A percentile compares a stretch with the other conserved stretches of the same genome.
These are phyloP conservation scores for Sycophila texana DNA, from an alignment of 2,888 invertebrate genomes.

Conservation along the genomic window DNA sequence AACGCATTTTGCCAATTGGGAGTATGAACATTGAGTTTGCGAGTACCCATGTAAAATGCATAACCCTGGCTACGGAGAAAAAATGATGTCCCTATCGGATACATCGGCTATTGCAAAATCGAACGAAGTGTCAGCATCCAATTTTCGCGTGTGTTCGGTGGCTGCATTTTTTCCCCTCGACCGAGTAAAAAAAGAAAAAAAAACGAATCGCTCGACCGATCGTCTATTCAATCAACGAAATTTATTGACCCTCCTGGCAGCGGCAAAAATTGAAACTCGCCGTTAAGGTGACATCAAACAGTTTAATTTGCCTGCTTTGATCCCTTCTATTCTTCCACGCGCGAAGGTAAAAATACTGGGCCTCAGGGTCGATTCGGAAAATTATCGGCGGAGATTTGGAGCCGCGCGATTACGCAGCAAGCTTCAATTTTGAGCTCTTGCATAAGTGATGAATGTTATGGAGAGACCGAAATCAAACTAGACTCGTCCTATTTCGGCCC, in stretches of 20 bases:
- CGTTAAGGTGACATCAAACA: too few species aligned
- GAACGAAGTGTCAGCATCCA: conserved; percentile 34
- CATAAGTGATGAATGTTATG: background rate
- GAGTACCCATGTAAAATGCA: conserved; percentile 26
- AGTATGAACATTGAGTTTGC: conserved; percentile 29
- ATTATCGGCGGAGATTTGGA: background rate
- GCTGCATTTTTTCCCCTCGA: background rate
- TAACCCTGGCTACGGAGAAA: conserved; percentile 7
- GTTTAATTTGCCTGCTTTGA: too few species aligned
- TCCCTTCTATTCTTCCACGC: too few species aligned
- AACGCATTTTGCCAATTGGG: conserved; percentile 29
- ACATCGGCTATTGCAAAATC: conserved; percentile 28
- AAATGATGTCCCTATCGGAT: background rate
- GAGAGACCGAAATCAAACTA: conserved; percentile 16
- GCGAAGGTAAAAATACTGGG: too few species aligned
- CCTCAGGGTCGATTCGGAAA: too few species aligned
- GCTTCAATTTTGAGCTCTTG: background rate
- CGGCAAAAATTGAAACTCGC: background rate
- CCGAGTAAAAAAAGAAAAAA: too few species aligned
- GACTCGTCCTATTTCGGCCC: conserved; percentile 9
- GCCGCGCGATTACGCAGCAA: background rate
- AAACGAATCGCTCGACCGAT: too few species aligned
- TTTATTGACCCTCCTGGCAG: background rate
- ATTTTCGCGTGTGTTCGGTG: conserved; percentile 1
- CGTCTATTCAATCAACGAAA: conserved; percentile 18